These are phyloP conservation scores for Scaptomyza pallida DNA, from an alignment of 1,140 invertebrate species.

Conservation along the genomic window DNA sequence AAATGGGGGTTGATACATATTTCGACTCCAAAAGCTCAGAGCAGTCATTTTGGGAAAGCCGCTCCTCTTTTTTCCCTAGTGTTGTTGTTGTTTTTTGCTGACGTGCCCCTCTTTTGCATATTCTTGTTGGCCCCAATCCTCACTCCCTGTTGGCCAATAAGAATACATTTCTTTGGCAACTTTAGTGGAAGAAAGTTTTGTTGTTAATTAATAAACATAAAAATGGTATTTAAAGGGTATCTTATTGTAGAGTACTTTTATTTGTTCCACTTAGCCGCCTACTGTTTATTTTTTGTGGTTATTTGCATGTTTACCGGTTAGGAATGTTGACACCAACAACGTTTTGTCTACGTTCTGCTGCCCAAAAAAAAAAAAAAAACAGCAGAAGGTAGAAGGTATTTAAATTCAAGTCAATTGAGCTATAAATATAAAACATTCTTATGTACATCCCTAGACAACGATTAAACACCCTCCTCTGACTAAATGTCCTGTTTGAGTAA, in stretches of 20 bases:
- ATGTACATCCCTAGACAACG: background rate
- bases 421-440: background rate
- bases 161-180: too few relatives aligned
- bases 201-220: background rate
- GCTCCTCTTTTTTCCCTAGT: slow-evolving; percentile 13
- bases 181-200: too few relatives aligned
- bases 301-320: background rate
- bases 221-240: too few relatives aligned
- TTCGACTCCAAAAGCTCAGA: slow-evolving; percentile 47
- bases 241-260: background rate
- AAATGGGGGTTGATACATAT: slow-evolving; percentile 55
- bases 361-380: background rate
- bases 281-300: background rate
- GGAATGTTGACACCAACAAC: background rate
- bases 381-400: too few relatives aligned
- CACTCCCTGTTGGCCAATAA: slow-evolving; percentile 12
- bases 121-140: slow-evolving; percentile 4
- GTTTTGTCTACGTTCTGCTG: background rate
- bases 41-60: slow-evolving; percentile 44
- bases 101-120: slow-evolving; percentile 18
- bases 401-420: background rate
- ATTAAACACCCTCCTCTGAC: background rate
- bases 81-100: background rate
- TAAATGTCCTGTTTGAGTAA: slow-evolving; percentile 7
- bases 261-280: background rate